Conservation (phyloP, 2,797 vertebrate genomes). For the Notolabrus celidotus region DNA sequence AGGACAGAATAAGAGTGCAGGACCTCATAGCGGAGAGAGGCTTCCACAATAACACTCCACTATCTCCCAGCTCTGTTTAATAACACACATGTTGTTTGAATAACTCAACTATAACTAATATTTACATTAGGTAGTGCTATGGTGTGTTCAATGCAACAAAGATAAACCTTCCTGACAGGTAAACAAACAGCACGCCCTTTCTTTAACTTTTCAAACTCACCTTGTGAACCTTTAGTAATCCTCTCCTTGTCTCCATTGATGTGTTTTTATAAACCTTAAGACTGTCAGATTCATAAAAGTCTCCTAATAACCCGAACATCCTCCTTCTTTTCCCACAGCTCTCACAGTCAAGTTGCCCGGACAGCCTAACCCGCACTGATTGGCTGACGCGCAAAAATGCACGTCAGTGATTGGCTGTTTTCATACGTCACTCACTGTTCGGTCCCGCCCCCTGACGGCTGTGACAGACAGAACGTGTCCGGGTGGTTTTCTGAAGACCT, state of each 20-base stretch:
- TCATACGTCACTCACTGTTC: slow-evolving; percentile 44
- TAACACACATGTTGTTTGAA: neutral
- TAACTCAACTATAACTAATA: neutral
- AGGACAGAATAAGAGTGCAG: too few species aligned
- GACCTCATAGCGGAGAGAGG: neutral
- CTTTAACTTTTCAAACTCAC: slow-evolving; percentile 50
- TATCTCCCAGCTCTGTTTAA: neutral
- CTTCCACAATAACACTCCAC: neutral
- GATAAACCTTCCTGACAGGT: slow-evolving; percentile 6
- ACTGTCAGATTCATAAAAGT: slow-evolving; percentile 15
- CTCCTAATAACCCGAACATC: slow-evolving; percentile 31
- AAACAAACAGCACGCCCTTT: neutral
- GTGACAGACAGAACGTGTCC: slow-evolving; percentile 22
- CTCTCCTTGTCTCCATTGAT: neutral
- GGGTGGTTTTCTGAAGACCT: neutral
- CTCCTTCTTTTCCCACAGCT: slow-evolving; percentile 26
- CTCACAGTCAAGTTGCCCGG: slow-evolving; percentile 71
- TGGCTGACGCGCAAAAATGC: slow-evolving; percentile 59
- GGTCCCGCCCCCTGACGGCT: slow-evolving; percentile 32
- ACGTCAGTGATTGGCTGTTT: slow-evolving; percentile 60
- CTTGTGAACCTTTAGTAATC: slow-evolving; percentile 11
- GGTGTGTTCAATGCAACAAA: neutral
- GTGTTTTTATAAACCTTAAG: neutral
- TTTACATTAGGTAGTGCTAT: slow-evolving; percentile 1
- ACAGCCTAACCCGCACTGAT: slow-evolving; percentile 51